A percentile compares a stretch with the other conserved stretches of the same genome.
Evolutionary conservation across 2,113 vertebrate species (phyloP).

Genomic region (Oreamnos americanus): DNA sequence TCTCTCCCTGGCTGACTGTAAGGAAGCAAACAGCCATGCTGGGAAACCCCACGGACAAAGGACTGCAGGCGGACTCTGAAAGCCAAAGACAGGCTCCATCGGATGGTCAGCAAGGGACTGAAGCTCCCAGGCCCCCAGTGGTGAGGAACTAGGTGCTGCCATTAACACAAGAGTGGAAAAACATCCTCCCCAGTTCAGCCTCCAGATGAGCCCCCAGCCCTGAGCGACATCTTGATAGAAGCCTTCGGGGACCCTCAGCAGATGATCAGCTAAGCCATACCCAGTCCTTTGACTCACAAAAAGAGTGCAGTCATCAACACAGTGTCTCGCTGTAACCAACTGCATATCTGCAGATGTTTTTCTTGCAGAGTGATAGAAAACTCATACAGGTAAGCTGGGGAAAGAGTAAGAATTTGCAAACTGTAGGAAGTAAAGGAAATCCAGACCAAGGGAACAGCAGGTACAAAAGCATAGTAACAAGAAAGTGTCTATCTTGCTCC

Average conservation of each 20-base stretch:
- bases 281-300: not conserved
- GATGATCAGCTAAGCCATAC: not conserved
- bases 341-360: not conserved
- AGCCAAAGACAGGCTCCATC: not conserved
- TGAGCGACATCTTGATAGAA: not conserved
- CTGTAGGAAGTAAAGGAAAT: not conserved
- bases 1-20: no score
- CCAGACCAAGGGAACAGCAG: not conserved
- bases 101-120: rapidly evolving
- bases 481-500: not conserved
- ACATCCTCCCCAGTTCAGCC: not conserved
- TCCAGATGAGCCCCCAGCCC: not conserved
- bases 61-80: not conserved
- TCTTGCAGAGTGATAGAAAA: not conserved
- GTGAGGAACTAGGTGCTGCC: not conserved
- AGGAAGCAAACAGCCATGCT: not conserved
- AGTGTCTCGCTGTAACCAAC: rapidly evolving
- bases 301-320: rapidly evolving
- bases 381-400: rapidly evolving
- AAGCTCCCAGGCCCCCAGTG: not conserved
- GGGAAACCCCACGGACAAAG: not conserved
- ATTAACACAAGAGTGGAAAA: rapidly evolving
- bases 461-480: not conserved
- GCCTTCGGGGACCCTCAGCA: not conserved
- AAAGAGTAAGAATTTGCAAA: not conserved